Percentiles rank a stretch among this genome's conserved stretches.
phyloP scores from a whole-genome alignment of 2,888 invertebrate genomes.

The Malthinus seriepunctatus region DNA sequence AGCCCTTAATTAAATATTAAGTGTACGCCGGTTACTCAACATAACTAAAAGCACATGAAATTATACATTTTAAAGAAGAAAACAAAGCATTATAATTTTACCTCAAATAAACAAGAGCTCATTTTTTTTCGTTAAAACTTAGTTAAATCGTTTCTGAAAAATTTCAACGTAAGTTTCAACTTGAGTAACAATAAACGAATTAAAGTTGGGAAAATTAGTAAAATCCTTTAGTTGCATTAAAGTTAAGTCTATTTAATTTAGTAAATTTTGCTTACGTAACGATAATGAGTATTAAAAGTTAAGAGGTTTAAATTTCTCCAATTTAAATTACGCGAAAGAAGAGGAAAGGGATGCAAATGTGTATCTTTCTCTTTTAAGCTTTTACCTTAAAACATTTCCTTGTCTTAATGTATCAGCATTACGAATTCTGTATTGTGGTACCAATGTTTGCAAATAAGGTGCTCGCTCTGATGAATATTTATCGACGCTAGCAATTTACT shows the following conservation, averaged over 20 bases:
- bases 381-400: conserved; percentile 16
- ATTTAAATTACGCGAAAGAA: conserved; percentile 14
- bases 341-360: not conserved
- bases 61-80: no score
- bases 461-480: conserved; percentile 27
- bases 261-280: conserved; percentile 14
- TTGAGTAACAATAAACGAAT: no score
- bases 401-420: conserved; percentile 25
- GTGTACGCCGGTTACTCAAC: no score
- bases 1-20: no score
- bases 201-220: no score
- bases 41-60: no score
- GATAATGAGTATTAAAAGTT: conserved; percentile 24
- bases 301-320: conserved; percentile 22
- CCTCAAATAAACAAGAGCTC: no score
- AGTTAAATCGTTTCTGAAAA: no score
- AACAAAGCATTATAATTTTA: no score
- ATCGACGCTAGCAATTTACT: conserved; percentile 25
- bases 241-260: conserved; percentile 7
- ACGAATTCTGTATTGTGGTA: conserved; percentile 18
- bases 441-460: conserved; percentile 25
- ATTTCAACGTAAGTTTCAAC: no score
- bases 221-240: no score
- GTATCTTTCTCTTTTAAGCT: not conserved
- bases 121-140: no score